A percentile compares a stretch with the other conserved stretches of the same genome.
Evolutionary conservation across 2,797 vertebrate species (phyloP).

Genomic region (Alosa sapidissima): DNA sequence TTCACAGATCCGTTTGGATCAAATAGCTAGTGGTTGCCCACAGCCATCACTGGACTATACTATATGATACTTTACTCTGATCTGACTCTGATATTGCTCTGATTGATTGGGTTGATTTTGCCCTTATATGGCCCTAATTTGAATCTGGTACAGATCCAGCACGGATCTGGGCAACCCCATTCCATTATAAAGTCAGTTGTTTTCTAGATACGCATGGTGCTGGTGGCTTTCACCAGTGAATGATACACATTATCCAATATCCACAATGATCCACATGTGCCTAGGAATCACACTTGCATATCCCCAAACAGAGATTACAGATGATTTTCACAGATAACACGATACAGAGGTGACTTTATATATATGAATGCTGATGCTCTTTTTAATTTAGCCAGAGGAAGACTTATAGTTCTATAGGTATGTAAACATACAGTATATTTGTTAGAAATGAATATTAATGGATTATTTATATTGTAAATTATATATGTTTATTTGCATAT

Average conservation of each 20-base stretch:
- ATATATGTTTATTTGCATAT: constrained; percentile 55
- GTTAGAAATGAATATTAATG: constrained; percentile 23
- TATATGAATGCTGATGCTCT: background rate
- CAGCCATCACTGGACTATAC: background rate
- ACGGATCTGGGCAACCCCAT: background rate
- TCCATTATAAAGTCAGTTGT: background rate
- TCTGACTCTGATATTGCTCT: background rate
- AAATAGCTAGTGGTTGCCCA: background rate
- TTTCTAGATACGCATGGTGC: background rate
- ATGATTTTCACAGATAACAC: constrained; percentile 1
- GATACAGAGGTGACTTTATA: background rate
- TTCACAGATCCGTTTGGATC: background rate
- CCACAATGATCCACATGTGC: constrained; percentile 14
- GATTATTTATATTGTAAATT: constrained; percentile 62
- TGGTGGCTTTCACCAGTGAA: background rate
- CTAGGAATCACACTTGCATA: constrained; percentile 8
- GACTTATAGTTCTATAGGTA: background rate
- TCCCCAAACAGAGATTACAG: background rate
- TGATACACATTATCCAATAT: background rate
- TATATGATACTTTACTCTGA: background rate
- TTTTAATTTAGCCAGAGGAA: constrained; percentile 5
- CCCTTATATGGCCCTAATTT: background rate
- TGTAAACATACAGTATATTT: constrained; percentile 19
- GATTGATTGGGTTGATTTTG: background rate
- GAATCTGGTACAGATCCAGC: background rate